Percentiles rank a stretch among this genome's conserved stretches.
These are phyloP conservation scores for Pelagia noctiluca DNA, from an alignment of 30 jellyfish, hydroid and myxozoan genomes.

Conservation along the genomic window DNA sequence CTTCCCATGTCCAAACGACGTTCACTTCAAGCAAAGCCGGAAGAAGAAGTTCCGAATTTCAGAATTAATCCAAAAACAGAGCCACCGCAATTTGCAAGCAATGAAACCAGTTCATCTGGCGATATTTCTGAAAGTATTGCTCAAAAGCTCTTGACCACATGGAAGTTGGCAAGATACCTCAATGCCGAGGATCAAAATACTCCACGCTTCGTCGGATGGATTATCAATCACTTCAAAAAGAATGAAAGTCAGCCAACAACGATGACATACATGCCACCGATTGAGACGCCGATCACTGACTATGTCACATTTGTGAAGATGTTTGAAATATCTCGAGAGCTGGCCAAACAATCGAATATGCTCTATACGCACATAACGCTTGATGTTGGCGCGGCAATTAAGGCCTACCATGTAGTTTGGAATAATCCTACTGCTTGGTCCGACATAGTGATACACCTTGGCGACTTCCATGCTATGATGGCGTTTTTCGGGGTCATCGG, in stretches of 20 bases:
- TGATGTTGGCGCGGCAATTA: conserved; percentile 64
- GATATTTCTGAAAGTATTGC: background rate
- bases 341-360: conserved; percentile 27
- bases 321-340: background rate
- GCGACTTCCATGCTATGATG: conserved; percentile 32
- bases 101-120: background rate
- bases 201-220: conserved; percentile 10
- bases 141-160: background rate
- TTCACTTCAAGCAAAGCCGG: conserved; percentile 6
- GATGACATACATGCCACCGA: conserved; percentile 42
- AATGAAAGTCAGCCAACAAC: conserved; percentile 31
- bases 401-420: conserved; percentile 54
- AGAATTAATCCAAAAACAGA: conserved; percentile 34
- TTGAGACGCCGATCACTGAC: conserved; percentile 19
- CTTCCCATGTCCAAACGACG: conserved; percentile 37
- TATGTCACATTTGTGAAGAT: background rate
- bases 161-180: conserved; percentile 4
- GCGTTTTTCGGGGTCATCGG: conserved; percentile 11
- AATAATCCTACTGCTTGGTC: conserved; percentile 39
- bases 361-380: conserved; percentile 42
- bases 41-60: background rate
- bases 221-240: background rate
- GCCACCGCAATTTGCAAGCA: conserved; percentile 34
- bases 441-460: background rate
- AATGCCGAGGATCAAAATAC: conserved; percentile 3